phyloP scores from a whole-genome alignment of 2,113 vertebrate species.

The Dromas ardeola region DNA sequence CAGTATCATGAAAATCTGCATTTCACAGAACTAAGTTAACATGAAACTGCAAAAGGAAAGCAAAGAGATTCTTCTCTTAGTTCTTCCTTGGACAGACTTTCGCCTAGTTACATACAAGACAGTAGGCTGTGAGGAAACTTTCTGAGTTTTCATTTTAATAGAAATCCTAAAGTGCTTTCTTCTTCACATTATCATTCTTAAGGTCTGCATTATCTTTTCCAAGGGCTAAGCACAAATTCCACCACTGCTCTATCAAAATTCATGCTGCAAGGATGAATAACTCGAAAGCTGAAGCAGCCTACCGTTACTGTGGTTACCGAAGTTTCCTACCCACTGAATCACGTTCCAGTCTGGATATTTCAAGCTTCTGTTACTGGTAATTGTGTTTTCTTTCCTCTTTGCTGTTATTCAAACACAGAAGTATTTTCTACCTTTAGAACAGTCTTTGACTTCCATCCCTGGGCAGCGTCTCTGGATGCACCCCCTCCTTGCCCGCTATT shows the following conservation, averaged over 20 bases:
- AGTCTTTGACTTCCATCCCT: background rate
- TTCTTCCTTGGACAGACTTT: background rate
- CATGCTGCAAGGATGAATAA: background rate
- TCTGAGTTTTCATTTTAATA: too few relatives aligned
- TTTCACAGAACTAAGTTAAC: background rate
- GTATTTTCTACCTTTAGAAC: background rate
- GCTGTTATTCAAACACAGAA: background rate
- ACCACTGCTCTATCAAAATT: background rate
- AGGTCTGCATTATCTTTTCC: background rate
- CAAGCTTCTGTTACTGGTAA: background rate
- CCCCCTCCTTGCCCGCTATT: fast-evolving
- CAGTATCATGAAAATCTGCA: background rate
- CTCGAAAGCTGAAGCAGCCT: background rate
- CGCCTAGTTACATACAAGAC: background rate
- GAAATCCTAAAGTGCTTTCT: background rate
- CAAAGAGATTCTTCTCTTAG: background rate
- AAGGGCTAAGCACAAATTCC: background rate
- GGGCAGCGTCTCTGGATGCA: background rate
- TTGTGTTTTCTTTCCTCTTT: background rate
- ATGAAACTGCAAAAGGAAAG: background rate
- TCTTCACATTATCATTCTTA: background rate
- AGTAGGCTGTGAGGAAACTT: background rate
- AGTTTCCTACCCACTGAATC: background rate
- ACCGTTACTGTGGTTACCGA: background rate
- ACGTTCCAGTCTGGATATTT: background rate